Evolutionary conservation across 2,888 invertebrate genomes (phyloP), one percentile per base, ranked within the genome.

Genomic region (Ptychoptera albimana): DNA sequence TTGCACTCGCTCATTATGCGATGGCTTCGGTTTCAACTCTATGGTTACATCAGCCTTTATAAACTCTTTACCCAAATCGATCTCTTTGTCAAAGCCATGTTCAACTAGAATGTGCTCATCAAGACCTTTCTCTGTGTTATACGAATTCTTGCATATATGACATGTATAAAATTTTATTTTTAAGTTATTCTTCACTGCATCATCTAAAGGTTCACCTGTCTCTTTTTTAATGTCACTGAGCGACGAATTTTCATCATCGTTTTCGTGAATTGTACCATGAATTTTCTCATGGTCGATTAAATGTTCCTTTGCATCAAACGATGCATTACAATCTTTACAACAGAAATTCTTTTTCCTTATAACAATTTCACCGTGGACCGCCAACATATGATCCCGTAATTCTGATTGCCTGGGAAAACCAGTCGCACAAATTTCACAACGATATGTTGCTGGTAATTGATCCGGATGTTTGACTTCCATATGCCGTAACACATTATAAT

Each of bases 391-490:
- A 44, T 66, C 65, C 2, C 66, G 57, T 30, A 66, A 53, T 48
- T 64, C 63, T 4, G 63, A 62, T 42, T 65, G 56, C 7, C 66
- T 54, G 1, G 65, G 63, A 56, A 61, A 66, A 10, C 65, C 66
- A 16, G 57, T 54, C 9, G 61, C 55, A 39, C 66, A 66, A 3
- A 58, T 56, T 1, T 63, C 61, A 45, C 66, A 66, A 46, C 62
- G 62, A 51, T 66, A 66, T 1, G 63, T 63, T 45, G 63, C 60
- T 9, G 66, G 66, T 48, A 66, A 50, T 48, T 66, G 64, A 47
- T 64, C 63, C 0, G 66, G 66, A 57, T 66, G 66, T 48, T 66
- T 66, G 2, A 63, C 60, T 50, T 66, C 66, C 66, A 66, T 66
- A 47, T 66, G 66, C 0, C 66, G 58, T 41, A 66, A 50, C 15